Conservation (phyloP, 92 coral and sea anemone species). For the Actinernus sp. region DNA sequence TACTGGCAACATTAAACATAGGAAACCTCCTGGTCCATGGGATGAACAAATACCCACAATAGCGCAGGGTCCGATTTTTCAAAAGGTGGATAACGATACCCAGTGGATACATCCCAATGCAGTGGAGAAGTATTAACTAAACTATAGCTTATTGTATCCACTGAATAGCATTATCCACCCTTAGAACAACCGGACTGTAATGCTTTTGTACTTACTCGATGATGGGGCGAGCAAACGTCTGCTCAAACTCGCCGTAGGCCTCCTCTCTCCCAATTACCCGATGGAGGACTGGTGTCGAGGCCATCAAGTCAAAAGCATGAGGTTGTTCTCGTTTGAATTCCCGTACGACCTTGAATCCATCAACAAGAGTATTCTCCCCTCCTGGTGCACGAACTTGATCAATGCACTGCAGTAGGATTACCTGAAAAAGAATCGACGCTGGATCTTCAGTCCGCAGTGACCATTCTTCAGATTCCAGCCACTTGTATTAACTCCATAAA, state of each 20-base stretch:
- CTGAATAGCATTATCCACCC: too few relatives aligned
- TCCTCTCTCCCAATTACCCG: slow-evolving; percentile 61
- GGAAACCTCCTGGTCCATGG: too few relatives aligned
- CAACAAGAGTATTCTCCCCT: slow-evolving; percentile 76
- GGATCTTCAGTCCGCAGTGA: background rate
- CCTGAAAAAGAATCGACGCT: slow-evolving; percentile 18
- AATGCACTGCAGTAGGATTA: slow-evolving; percentile 75
- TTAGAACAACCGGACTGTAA: too few relatives aligned
- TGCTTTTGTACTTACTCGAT: slow-evolving; percentile 78
- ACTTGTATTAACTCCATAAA: too few relatives aligned
- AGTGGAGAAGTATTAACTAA: too few relatives aligned
- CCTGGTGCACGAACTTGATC: slow-evolving; percentile 70
- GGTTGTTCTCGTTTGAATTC: slow-evolving; percentile 61
- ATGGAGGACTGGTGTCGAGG: slow-evolving; percentile 72
- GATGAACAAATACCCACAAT: too few relatives aligned
- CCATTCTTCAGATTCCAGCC: background rate
- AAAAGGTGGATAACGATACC: too few relatives aligned
- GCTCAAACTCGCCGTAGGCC: slow-evolving; percentile 69
- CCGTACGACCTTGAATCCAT: slow-evolving; percentile 73
- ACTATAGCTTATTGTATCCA: too few relatives aligned
- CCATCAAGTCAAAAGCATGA: slow-evolving; percentile 57
- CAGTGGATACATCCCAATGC: too few relatives aligned
- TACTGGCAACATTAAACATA: too few relatives aligned
- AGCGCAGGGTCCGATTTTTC: too few relatives aligned
- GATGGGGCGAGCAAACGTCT: slow-evolving; percentile 73